phyloP scores from a whole-genome alignment of 1,140 invertebrate species.

The Pseudomyrmex pallidus region DNA sequence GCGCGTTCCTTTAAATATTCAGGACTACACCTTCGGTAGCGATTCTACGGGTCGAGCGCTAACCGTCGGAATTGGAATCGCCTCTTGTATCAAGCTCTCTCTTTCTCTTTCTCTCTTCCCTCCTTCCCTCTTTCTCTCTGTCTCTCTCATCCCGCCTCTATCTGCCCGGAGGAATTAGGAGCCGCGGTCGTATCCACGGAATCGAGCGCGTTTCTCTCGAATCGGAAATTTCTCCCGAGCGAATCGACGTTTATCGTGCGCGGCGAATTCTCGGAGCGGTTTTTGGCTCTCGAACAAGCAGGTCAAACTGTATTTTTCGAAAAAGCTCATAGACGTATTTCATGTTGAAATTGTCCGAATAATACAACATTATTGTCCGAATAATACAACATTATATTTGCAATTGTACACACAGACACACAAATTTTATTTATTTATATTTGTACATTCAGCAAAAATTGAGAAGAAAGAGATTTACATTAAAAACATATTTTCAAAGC shows the following conservation, averaged over 20 bases:
- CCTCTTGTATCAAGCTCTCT: slow-evolving; percentile 45
- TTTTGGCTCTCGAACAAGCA: slow-evolving; percentile 35
- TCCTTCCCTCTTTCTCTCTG: too few relatives aligned
- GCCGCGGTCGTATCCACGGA: slow-evolving; percentile 62
- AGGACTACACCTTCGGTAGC: slow-evolving; percentile 54
- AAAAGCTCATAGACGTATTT: slow-evolving; percentile 20
- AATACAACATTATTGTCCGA: too few relatives aligned
- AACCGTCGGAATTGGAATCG: slow-evolving; percentile 71
- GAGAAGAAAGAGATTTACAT: too few relatives aligned
- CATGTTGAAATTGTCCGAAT: neutral
- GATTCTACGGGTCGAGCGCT: slow-evolving; percentile 54
- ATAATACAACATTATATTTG: too few relatives aligned
- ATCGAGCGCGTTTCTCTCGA: slow-evolving; percentile 67
- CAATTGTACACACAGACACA: too few relatives aligned
- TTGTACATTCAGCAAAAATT: too few relatives aligned
- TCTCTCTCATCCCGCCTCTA: neutral
- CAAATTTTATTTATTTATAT: too few relatives aligned
- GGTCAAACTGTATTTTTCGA: neutral
- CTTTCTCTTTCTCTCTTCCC: too few relatives aligned
- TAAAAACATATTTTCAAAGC: too few relatives aligned
- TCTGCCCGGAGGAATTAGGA: slow-evolving; percentile 67
- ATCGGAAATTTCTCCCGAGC: slow-evolving; percentile 65
- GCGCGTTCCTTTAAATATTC: slow-evolving; percentile 67
- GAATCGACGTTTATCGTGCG: slow-evolving; percentile 62
- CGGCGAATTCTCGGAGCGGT: slow-evolving; percentile 48